A percentile compares a stretch with the other conserved stretches of the same genome.
Evolutionary conservation across 2,113 vertebrate genomes (phyloP).

Genomic region (Pipa parva): DNA sequence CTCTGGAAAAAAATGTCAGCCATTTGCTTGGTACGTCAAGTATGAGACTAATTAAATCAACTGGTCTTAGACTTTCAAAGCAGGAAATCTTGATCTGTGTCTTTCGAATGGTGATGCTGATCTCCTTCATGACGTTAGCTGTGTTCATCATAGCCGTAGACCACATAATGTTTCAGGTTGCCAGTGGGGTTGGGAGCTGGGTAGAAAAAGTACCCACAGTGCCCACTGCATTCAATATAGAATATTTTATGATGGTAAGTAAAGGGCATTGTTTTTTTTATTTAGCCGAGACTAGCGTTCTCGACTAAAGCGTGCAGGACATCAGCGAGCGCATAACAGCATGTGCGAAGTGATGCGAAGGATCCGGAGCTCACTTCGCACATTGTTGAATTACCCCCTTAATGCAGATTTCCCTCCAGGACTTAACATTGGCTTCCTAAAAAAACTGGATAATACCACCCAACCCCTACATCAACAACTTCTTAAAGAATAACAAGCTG

Average conservation of each 20-base stretch:
- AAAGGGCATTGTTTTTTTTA: no score
- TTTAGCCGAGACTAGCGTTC: no score
- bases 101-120: slow-evolving; percentile 59
- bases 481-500: no score
- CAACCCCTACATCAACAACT: no score
- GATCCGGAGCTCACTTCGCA: no score
- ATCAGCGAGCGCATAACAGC: no score
- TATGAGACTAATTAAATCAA: slow-evolving; percentile 50
- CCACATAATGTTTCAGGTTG: slow-evolving; percentile 64
- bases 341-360: no score
- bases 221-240: slow-evolving; percentile 59
- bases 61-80: slow-evolving; percentile 60
- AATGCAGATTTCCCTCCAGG: no score
- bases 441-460: no score
- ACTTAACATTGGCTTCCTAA: no score
- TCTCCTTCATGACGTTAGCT: slow-evolving; percentile 64
- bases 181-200: slow-evolving; percentile 57
- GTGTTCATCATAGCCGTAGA: slow-evolving; percentile 64
- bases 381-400: no score
- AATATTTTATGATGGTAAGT: slow-evolving; percentile 73
- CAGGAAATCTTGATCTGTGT: slow-evolving; percentile 66
- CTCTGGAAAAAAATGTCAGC: slow-evolving; percentile 38
- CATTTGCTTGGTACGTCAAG: slow-evolving; percentile 45
- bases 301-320: no score
- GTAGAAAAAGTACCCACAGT: slow-evolving; percentile 66